Base-by-base conservation (phyloP, 2,888 invertebrate genomes). In the Aphidius colemani region DNA sequence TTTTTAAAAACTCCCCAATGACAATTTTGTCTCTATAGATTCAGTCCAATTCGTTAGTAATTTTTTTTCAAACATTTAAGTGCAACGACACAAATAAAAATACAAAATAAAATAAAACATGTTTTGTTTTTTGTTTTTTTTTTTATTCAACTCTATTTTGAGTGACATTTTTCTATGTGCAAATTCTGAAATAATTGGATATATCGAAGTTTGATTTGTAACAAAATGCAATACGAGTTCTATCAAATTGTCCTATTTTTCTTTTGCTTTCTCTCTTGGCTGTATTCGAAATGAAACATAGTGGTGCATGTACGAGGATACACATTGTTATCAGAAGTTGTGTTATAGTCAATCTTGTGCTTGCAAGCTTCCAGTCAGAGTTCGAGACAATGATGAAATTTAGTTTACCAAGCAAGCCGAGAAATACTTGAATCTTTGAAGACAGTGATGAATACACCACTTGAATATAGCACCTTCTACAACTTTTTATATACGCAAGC, bases 321-420 rank as follows among this genome's bases (percentile, higher is more conserved):
- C 41, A 41, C 11, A 30, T 30, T 30, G 30, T 30, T 30, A 30
- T 30, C 30, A 30, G 0, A 30, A 30, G 30, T 30, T 30, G 30
- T 30, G 30, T 30, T 30, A 30, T 30, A 30, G 30, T 62, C 10
- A 56, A 43, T 13, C 44, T 55, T 49, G n/a, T 55, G 55, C 55
- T 59, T 30, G 13, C 50, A 58, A 46, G 61, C 59, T 40, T 53
- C 40, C 43, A 41, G 43, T 43, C 11, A 53, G 61, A 57, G 67
- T 61, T 65, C 61, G 61, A 68, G 75, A 75, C 75, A 75, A 73
- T 75, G 75, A 75, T 69, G 71, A 68, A 76, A 75, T 70, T 73
- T 69, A 74, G 72, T 74, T 74, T 72, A 73, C 69, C 70, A 74
- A 75, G 74, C 74, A 76, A 76, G 70, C 70, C 66, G 46, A 57